Conservation (phyloP, 2,797 vertebrate genomes). For the Sebastes cheni region DNA sequence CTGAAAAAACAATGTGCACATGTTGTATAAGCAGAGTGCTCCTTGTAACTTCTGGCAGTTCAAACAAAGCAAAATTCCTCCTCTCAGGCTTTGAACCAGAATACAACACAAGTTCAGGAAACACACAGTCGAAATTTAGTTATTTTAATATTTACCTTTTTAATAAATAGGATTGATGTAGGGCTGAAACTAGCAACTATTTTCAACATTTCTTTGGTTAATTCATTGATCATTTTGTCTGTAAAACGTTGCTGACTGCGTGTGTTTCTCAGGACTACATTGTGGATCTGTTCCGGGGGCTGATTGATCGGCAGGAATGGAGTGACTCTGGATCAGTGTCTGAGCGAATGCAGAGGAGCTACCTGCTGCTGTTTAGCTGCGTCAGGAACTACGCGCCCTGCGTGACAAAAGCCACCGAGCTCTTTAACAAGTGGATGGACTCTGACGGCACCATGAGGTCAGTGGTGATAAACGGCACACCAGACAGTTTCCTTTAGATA, state of each 20-base stretch:
- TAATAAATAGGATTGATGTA: no score
- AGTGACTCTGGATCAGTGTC: conserved; percentile 86
- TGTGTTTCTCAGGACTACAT: conserved; percentile 84
- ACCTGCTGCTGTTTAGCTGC: conserved; percentile 85
- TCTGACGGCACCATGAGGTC: conserved; percentile 88
- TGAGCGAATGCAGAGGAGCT: conserved; percentile 84
- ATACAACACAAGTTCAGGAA: neutral
- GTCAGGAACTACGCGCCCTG: conserved; percentile 85
- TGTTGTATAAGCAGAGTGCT: neutral
- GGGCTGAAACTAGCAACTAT: neutral
- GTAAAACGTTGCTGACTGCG: neutral
- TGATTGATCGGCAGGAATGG: conserved; percentile 90
- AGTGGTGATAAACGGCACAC: neutral
- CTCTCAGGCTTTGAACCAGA: neutral
- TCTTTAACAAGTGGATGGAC: conserved; percentile 87
- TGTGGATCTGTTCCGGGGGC: conserved; percentile 82
- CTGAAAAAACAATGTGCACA: neutral
- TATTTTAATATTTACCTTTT: no score
- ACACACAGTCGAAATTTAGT: neutral
- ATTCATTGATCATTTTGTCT: neutral
- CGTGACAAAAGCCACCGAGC: conserved; percentile 80
- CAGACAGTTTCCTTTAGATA: neutral
- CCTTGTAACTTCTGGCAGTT: neutral
- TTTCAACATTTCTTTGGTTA: neutral
- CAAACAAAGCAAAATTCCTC: neutral